Evolutionary conservation across 2,113 vertebrate genomes (phyloP), one percentile per base, ranked within the genome.

Genomic region (Tachysurus fulvidraco): DNA sequence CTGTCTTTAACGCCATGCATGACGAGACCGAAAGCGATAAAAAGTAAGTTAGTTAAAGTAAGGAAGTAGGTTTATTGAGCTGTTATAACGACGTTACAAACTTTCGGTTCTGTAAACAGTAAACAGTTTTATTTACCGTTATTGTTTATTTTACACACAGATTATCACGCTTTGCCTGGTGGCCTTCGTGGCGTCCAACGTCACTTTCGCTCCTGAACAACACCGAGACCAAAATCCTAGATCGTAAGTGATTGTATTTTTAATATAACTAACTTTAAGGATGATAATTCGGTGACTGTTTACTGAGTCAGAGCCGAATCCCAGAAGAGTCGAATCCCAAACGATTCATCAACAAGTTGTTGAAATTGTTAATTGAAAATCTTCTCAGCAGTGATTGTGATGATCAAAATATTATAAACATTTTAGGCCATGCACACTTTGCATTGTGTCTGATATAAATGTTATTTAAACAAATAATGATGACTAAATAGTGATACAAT

Each of bases 151-250:
- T 78, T 10, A 54, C 74, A 78, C 74, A 55, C 85, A 97, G 97
- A 91, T 83, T 64, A 91, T 95, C 95, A 84, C 87, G 94, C 25
- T 95, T 95, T 95, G 92, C 91, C 92, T 97, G 96, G 96, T 95
- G 96, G 91, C 96, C 96, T 0, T 93, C 96, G 69, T 98, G 97
- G 97, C 93, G 96, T 81, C 97, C 97, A 10, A 98, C 97, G 36
- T 98, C 97, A 74, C 96, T 96, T 95, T 96, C 96, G 81, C 95
- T 96, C 30, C 92, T 98, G 90, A 97, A 96, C 93, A 96, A 95
- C 28, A 93, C 96, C 36, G 97, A 98, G 92, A 94, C 96, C 83
- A 96, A 95, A 93, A 97, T 98, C 83, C 95, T 98, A 28, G 93
- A 96, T 73, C 96, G 97, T 98, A 92, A 96, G 95, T 77, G 44